Base-by-base conservation (phyloP, 2,113 vertebrate genomes). In the Pomatorhinus ruficollis region DNA sequence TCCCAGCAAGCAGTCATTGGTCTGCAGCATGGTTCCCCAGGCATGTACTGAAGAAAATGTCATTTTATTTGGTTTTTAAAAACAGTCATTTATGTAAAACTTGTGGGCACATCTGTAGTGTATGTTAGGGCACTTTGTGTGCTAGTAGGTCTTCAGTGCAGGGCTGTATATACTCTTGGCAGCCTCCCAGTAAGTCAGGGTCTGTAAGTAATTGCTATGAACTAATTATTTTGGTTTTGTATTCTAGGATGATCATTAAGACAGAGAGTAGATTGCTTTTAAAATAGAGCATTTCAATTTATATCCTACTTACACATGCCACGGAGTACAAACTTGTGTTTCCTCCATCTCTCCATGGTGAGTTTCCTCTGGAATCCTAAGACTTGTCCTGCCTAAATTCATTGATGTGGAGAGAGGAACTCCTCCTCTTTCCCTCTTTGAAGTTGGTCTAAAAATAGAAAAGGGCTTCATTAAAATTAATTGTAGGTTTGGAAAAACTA, bases 391-490 rank as follows among this genome's bases (percentile, higher is more conserved):
- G 89, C 45, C 10, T 59, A 81, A 87, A 87, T 80, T 65, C 44
- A 83, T 59, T 93, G 61, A 56, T 63, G 77, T 79, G 47, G 54
- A 63, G 68, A 83, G 83, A 90, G 66, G 83, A 93, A 68, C 52
- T 78, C 85, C 79, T 89, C 82, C 92, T 92, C 85, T 89, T 91
- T 88, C 64, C 42, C 64, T 45, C 94, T 97, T 96, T 95, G 83
- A 92, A 84, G 70, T 6, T 78, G 19, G 27, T 90, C 89, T 95
- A 79, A 95, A 91, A 90, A 89, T 92, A 83, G 63, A 65, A 89
- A 79, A 95, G 75, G 21, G 45, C 81, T 94, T 96, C 53, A 96
- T 96, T 96, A 96, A 76, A 91, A 94, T 83, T 94, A 96, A 96
- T 95, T 95, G 81, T 72, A 68, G 79, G 75, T 70, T 93, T 85